Percentiles rank a stretch among this genome's conserved stretches.
These are phyloP conservation scores for Rhagologus leucostigma DNA, from an alignment of 2,113 vertebrate genomes.

Conservation along the genomic window DNA sequence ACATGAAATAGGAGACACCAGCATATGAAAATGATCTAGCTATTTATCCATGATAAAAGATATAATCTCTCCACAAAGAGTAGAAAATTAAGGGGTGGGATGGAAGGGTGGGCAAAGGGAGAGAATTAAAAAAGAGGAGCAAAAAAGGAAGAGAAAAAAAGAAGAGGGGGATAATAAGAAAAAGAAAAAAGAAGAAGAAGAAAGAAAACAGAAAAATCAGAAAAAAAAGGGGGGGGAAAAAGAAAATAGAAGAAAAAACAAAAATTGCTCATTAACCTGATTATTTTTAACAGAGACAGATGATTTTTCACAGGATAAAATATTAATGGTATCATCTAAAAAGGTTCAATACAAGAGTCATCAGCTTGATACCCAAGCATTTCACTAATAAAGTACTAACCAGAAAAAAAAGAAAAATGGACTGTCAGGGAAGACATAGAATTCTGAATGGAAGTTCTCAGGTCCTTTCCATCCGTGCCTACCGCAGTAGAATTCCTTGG, in stretches of 20 bases:
- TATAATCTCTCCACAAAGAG: neutral
- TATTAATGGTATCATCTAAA: neutral
- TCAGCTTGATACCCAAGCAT: neutral
- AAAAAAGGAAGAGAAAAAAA: neutral
- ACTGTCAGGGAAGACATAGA: neutral
- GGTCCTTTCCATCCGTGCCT: neutral
- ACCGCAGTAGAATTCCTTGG: neutral
- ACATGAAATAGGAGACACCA: neutral
- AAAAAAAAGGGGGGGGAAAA: fast-evolving
- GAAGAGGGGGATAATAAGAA: fast-evolving
- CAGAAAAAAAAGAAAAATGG: neutral
- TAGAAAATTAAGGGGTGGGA: neutral
- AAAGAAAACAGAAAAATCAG: too few relatives aligned
- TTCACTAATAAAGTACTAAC: neutral
- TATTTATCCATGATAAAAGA: neutral
- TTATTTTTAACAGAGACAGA: neutral
- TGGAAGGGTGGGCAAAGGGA: neutral
- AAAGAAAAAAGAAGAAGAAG: fast-evolving
- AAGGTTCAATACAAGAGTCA: neutral
- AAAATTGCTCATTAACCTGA: neutral
- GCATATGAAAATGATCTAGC: neutral
- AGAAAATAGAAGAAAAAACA: fast-evolving
- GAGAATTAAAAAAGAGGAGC: neutral
- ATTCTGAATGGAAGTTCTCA: neutral
- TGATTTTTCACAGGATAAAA: neutral